Percentiles rank a stretch among this genome's conserved stretches.
Evolutionary conservation across 2,888 invertebrate species (phyloP).

Genomic region (Erebia aethiops): DNA sequence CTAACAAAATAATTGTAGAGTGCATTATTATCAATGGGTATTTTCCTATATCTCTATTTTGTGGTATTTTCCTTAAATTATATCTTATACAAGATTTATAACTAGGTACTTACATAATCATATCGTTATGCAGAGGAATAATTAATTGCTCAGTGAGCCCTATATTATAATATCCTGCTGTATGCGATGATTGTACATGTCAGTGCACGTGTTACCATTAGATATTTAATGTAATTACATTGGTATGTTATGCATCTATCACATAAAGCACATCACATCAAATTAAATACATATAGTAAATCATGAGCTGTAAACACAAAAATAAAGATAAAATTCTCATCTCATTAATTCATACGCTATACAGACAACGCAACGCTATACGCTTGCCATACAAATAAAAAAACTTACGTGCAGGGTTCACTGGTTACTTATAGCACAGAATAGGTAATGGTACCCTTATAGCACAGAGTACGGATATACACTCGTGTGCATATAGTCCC

Average conservation of each 20-base stretch:
- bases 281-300: neutral
- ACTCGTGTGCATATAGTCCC: too few relatives aligned
- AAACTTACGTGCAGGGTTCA: too few relatives aligned
- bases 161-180: conserved; percentile 3
- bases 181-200: neutral
- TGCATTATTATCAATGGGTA: neutral
- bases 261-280: neutral
- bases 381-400: too few relatives aligned
- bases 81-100: conserved; percentile 6
- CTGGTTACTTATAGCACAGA: too few relatives aligned
- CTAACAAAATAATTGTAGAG: neutral
- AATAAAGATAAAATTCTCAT: neutral
- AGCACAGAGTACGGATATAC: too few relatives aligned
- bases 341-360: neutral
- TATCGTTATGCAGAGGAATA: conserved; percentile 8
- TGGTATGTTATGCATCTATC: neutral
- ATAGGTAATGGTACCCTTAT: too few relatives aligned
- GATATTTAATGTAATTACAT: neutral
- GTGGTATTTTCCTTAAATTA: conserved; percentile 17
- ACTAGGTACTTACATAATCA: neutral
- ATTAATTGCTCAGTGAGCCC: neutral
- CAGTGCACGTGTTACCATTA: conserved; percentile 3
- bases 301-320: neutral
- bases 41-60: neutral
- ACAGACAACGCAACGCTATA: too few relatives aligned